Conservation (phyloP, 2,113 vertebrate genomes). For the Malurus cyaneus region DNA sequence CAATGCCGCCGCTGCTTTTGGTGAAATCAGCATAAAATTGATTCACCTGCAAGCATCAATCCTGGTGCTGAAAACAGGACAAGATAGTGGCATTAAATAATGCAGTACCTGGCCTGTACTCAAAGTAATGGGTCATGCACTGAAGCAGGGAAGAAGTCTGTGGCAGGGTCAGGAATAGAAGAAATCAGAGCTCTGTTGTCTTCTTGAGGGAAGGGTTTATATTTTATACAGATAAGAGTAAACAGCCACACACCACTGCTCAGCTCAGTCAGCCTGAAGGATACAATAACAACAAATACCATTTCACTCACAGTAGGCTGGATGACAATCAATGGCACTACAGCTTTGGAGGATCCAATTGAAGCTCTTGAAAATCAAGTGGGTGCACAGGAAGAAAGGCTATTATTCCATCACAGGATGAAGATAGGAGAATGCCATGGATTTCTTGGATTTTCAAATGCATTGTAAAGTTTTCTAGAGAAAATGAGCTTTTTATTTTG, state of each 20-base stretch:
- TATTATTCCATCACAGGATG: neutral
- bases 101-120: neutral
- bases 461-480: neutral
- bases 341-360: neutral
- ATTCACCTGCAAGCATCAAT: slow-evolving; percentile 1
- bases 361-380: slow-evolving; percentile 33
- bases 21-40: slow-evolving; percentile 18
- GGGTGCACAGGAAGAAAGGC: neutral
- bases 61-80: neutral
- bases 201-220: neutral
- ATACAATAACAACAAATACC: neutral
- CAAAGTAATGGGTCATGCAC: neutral
- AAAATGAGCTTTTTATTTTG: neutral
- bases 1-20: neutral
- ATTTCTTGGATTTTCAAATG: neutral
- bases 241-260: neutral
- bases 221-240: neutral
- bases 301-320: neutral
- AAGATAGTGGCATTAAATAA: slow-evolving; percentile 15
- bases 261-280: neutral
- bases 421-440: neutral
- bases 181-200: neutral
- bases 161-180: neutral
- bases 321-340: neutral
- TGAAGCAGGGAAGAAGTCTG: neutral